A percentile compares a stretch with the other conserved stretches of the same genome.
Evolutionary conservation across 2,797 vertebrate genomes (phyloP).

Genomic region (Odontamblyopus rebecca): DNA sequence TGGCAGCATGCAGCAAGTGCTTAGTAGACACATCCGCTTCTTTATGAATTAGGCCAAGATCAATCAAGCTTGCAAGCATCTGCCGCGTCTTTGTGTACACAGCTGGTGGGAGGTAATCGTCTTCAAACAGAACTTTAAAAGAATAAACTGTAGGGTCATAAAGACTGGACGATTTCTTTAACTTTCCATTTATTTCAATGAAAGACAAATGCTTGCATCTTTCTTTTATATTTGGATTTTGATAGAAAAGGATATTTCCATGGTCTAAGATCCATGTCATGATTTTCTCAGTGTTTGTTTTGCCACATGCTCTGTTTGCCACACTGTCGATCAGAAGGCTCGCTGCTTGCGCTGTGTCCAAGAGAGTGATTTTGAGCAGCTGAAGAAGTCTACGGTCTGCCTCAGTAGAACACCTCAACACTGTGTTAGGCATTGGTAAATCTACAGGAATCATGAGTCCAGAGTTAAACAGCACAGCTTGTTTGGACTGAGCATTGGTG

Average conservation of each 20-base stretch:
- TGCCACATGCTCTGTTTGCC: conserved; percentile 42
- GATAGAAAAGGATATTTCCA: conserved; percentile 75
- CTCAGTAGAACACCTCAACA: conserved; percentile 79
- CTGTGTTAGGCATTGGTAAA: conserved; percentile 74
- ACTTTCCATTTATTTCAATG: conserved; percentile 57
- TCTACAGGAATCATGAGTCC: conserved; percentile 65
- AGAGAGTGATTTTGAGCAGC: conserved; percentile 64
- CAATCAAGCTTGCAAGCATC: conserved; percentile 72
- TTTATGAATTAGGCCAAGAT: conserved; percentile 75
- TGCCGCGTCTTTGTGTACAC: conserved; percentile 58
- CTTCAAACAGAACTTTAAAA: conserved; percentile 77
- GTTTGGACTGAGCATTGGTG: conserved; percentile 57
- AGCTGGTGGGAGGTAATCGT: conserved; percentile 73
- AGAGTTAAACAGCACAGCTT: conserved; percentile 63
- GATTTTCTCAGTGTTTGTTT: conserved; percentile 59
- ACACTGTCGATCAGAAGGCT: conserved; percentile 68
- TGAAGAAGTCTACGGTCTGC: conserved; percentile 74
- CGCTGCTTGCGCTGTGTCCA: conserved; percentile 65
- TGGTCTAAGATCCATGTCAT: conserved; percentile 84
- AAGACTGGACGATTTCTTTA: conserved; percentile 57
- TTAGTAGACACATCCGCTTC: conserved; percentile 67
- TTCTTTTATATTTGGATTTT: conserved; percentile 63
- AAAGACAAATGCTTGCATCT: conserved; percentile 70
- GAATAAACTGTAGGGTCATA: conserved; percentile 75
- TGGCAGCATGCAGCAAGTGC: conserved; percentile 72